phyloP scores from a whole-genome alignment of 2,113 vertebrate species.

The Ochotona princeps region DNA sequence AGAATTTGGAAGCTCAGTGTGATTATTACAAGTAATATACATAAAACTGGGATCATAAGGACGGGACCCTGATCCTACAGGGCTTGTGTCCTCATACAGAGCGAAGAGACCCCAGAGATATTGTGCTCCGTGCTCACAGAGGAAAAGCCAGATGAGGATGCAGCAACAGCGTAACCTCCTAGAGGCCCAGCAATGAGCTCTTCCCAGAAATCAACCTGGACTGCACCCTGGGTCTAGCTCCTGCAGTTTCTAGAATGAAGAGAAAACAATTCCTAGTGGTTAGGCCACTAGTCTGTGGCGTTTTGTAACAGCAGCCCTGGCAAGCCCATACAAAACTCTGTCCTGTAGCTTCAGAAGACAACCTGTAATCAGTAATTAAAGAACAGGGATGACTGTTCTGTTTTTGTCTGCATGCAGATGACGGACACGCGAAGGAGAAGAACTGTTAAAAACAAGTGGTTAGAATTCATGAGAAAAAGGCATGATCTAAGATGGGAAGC shows the following conservation, averaged over 20 bases:
- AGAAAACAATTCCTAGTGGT: not conserved
- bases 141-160: not conserved
- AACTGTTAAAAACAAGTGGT: not conserved
- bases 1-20: not conserved
- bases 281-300: not conserved
- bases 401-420: not conserved
- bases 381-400: not conserved
- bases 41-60: too few relatives aligned
- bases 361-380: not conserved
- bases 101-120: not conserved
- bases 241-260: not conserved
- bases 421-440: not conserved
- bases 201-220: not conserved
- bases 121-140: not conserved
- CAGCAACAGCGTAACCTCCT: not conserved
- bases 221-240: not conserved
- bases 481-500: not conserved
- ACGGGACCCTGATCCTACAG: not conserved
- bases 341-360: not conserved
- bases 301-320: not conserved
- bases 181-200: not conserved
- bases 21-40: not conserved
- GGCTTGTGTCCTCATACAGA: not conserved
- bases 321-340: not conserved
- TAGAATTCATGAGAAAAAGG: not conserved